Base-by-base conservation (phyloP, 2,888 invertebrate species). In the Buathra laborator region DNA sequence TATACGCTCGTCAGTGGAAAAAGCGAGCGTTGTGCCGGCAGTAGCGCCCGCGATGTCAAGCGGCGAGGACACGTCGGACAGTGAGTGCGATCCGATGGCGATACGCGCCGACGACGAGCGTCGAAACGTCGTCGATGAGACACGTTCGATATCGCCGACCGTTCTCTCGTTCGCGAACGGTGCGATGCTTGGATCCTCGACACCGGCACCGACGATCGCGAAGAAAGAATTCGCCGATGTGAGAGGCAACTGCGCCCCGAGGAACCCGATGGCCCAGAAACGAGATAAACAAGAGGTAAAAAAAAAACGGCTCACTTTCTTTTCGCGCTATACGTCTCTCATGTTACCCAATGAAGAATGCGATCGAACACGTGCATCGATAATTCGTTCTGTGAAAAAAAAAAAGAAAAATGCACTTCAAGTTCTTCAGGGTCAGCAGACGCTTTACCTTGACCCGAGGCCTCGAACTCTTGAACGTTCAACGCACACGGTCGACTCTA, bases 41-140 rank as follows among this genome's bases (percentile, higher is more conserved):
- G 92, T 93, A 86, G 89, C 82, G 80, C 86, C 83, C 89, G 92
- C 90, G 91, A 93, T 93, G 92, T 93, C 91, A 89, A 92, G 90
- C 89, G 91, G 91, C 78, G 92, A 92, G 89, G 92, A 92, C 76
- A 92, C 90, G 85, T 90, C 90, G 51, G 90, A 89, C 74, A 91
- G 90, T 87, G 92, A 91, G 86, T 87, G 87, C 75, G 88, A 89
- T 56, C 82, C 86, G 66, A 84, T 86, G 81, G 83, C 80, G 68
- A 83, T 85, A 82, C 83, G 64, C 62, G 70, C 29, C 14, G 66
- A 82, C n/a, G 43, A 81, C 46, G 19, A 71, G 59, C 78, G 37
- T 19, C 66, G 79, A 51, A 81, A 81, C 75, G 82, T 72, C 37
- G 74, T 59, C 71, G 81, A 79, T 79, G 81, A 86, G 77, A 81